These are phyloP conservation scores for Trachelus stipa DNA, from an alignment of 2,888 invertebrate species.

Conservation along the genomic window DNA sequence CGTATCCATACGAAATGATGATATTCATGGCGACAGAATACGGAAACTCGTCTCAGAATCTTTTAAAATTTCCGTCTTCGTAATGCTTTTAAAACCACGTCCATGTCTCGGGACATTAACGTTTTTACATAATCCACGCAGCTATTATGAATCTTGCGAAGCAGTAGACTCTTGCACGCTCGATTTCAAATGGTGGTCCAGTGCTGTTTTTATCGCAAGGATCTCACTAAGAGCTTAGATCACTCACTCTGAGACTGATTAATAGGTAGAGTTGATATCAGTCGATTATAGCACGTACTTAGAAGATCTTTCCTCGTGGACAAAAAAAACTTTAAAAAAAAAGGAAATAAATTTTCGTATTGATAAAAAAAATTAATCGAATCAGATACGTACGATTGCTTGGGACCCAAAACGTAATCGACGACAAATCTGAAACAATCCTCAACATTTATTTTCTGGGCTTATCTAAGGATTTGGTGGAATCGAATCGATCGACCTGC, in stretches of 20 bases:
- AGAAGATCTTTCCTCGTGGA: not conserved
- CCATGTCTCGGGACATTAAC: not conserved
- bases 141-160: not conserved
- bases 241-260: not conserved
- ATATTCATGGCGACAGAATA: not conserved
- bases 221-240: not conserved
- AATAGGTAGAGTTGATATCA: not conserved
- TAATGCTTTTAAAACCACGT: not conserved
- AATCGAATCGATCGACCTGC: not conserved
- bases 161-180: not conserved
- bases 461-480: slow-evolving; percentile 7
- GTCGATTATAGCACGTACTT: not conserved
- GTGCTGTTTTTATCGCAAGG: not conserved
- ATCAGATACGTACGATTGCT: not conserved
- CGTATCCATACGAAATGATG: not conserved
- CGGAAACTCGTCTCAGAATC: not conserved
- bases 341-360: not conserved
- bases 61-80: not conserved
- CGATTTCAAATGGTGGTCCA: not conserved
- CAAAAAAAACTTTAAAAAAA: accelerated
- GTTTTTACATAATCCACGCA: not conserved
- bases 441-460: not conserved
- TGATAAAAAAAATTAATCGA: not conserved
- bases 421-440: not conserved
- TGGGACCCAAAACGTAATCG: not conserved